Evolutionary conservation across 2,113 vertebrate species (phyloP).

Genomic region (Ciconia stormi): DNA sequence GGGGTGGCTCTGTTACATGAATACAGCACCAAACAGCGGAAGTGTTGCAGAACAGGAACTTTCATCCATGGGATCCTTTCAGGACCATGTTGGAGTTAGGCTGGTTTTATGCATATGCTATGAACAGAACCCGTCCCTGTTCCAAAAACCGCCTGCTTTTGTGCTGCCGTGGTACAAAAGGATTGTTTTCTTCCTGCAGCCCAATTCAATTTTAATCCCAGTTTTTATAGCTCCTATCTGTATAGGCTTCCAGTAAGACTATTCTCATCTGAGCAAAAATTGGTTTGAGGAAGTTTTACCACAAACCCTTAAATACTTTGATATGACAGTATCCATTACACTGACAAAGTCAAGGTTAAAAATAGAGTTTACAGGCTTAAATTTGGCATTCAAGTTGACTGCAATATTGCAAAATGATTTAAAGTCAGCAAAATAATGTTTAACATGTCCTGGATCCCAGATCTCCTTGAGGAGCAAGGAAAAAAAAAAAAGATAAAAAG

Average conservation of each 20-base stretch:
- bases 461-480: constrained; percentile 19
- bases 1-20: not conserved
- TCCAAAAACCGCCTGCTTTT: constrained; percentile 38
- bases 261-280: constrained; percentile 59
- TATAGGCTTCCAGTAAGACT: constrained; percentile 64
- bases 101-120: not conserved
- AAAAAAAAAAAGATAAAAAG: not conserved
- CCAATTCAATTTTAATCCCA: constrained; percentile 49
- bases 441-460: constrained; percentile 3
- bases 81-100: not conserved
- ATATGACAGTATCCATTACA: constrained; percentile 61
- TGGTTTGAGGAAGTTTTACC: constrained; percentile 67
- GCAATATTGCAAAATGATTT: constrained; percentile 57
- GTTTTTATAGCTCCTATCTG: constrained; percentile 64
- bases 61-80: not conserved
- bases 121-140: not conserved
- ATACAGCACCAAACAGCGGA: not conserved
- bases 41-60: not conserved
- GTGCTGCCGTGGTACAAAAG: not conserved
- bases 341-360: constrained; percentile 62
- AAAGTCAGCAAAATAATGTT: constrained; percentile 60
- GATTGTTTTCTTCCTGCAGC: constrained; percentile 51
- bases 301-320: constrained; percentile 64
- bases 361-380: constrained; percentile 66
- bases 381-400: constrained; percentile 38